These are phyloP conservation scores for Aulostomus chinensis DNA, from an alignment of 2,797 vertebrate genomes.

Conservation along the genomic window DNA sequence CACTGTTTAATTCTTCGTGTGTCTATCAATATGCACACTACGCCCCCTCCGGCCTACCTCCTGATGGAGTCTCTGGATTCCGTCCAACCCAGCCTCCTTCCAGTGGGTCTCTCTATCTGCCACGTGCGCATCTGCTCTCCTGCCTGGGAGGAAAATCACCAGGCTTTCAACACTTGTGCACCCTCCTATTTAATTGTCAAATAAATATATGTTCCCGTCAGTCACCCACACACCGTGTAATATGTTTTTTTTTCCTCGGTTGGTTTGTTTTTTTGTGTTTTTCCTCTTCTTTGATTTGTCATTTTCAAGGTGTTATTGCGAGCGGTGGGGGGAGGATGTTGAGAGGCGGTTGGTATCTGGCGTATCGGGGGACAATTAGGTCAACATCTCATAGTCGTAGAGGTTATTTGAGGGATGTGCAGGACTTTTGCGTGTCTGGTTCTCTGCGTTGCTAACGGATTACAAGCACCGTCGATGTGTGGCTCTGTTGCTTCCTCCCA, in stretches of 20 bases:
- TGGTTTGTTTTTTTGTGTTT: conserved; percentile 16
- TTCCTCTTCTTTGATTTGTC: conserved; percentile 40
- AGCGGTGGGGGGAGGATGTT: too few relatives aligned
- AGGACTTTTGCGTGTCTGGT: too few relatives aligned
- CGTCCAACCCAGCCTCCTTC: conserved; percentile 57
- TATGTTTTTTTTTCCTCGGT: neutral
- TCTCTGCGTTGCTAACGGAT: too few relatives aligned
- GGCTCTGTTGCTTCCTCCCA: too few relatives aligned
- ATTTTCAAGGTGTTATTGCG: too few relatives aligned
- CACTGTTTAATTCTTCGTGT: conserved; percentile 58
- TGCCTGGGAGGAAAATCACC: conserved; percentile 33
- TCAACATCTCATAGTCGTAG: too few relatives aligned
- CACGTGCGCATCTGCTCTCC: conserved; percentile 33
- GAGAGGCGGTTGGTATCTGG: too few relatives aligned
- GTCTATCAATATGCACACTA: conserved; percentile 69
- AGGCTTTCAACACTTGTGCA: conserved; percentile 39
- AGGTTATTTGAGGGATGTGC: too few relatives aligned
- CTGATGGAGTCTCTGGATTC: conserved; percentile 67
- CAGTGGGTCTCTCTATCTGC: conserved; percentile 36
- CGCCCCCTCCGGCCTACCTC: conserved; percentile 49
- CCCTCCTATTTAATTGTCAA: conserved; percentile 61
- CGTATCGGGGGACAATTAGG: too few relatives aligned
- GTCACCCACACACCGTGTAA: conserved; percentile 32
- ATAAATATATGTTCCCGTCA: conserved; percentile 65
- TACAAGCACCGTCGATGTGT: too few relatives aligned